These are phyloP conservation scores for Scaptomyza flava DNA, from an alignment of 2,888 invertebrate genomes.

Conservation along the genomic window DNA sequence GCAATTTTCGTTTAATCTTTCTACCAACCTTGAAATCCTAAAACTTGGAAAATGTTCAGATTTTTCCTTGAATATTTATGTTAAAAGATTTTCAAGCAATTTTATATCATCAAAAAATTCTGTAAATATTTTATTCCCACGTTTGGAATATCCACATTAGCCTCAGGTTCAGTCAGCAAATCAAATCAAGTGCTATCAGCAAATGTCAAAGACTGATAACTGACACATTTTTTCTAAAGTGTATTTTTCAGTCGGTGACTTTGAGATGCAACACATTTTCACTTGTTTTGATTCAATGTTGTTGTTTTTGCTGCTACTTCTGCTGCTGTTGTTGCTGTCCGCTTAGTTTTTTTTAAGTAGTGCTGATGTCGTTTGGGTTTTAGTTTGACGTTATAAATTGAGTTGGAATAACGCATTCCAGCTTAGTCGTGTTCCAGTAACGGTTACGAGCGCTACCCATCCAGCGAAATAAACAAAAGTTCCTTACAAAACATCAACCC, in stretches of 20 bases:
- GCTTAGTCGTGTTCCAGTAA: slow-evolving; percentile 83
- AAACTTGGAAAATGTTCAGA: too few species aligned
- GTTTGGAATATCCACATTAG: too few species aligned
- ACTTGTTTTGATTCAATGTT: slow-evolving; percentile 23
- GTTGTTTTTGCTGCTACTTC: slow-evolving; percentile 24
- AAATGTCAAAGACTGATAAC: too few species aligned
- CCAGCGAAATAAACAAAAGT: slow-evolving; percentile 13
- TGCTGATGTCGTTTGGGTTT: slow-evolving; percentile 36
- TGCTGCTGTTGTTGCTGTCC: slow-evolving; percentile 20
- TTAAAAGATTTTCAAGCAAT: too few species aligned
- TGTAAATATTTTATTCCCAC: too few species aligned
- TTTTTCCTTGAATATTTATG: too few species aligned
- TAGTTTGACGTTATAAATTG: slow-evolving; percentile 83
- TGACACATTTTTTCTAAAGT: background rate
- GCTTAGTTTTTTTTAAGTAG: slow-evolving; percentile 64
- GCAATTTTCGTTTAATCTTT: background rate
- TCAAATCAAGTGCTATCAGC: too few species aligned
- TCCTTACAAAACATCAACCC: slow-evolving; percentile 4
- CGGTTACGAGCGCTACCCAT: slow-evolving; percentile 75
- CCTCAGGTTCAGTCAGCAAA: too few species aligned
- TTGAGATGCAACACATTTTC: background rate
- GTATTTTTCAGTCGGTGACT: background rate
- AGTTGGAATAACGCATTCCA: slow-evolving; percentile 79
- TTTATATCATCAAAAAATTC: too few species aligned
- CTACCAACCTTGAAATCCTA: too few species aligned